Base-by-base conservation (phyloP, 1,140 invertebrate genomes). In the Ganaspis sp. region DNA sequence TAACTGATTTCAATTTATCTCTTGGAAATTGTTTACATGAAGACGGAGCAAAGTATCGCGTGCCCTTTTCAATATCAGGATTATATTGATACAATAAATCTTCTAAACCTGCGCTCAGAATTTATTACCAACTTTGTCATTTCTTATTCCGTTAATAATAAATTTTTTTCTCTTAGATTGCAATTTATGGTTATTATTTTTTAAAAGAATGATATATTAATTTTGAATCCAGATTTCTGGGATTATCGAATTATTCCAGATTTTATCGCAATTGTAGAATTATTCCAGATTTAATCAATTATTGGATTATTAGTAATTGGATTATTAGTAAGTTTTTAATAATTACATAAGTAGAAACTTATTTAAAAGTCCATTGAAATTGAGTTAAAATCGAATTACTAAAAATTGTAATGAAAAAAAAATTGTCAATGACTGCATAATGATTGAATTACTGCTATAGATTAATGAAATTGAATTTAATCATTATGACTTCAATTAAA, bases 11-110 rank as follows among this genome's bases (percentile, higher is more conserved):
- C 1, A 64, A 64, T 64, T 64, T 23, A 64, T 26, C 54, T 9
- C 9, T 64, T 64, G 11, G 15, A 26, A 64, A 64, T 64, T 64
- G 21, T 64, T 64, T 64, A 29, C 21, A 9, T 64, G 8, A 26
- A 26, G 9, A 15, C 29, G 9, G 23, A 26, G 21, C 11, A n/a
- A 15, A 15, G 12, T 23, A 64, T 64, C 54, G 54, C 23, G 54
- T 58, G 23, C 54, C 21, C 12, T 64, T 26, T 64, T 11, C 54
- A 29, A 64, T 64, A 64, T 26, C 54, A 64, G 23, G 9, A 26
- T 29, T 64, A 64, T 26, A 64, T 64, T 23, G 54, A 64, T n/a
- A 29, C 23, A 12, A 64, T 64, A 64, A 64, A 64, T 64, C 54
- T 64, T 64, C 23, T 3, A 6, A 29, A 29, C 9, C 54, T 12